phyloP scores from a whole-genome alignment of 2,888 invertebrate species.

The Eupithecia subfuscata region DNA sequence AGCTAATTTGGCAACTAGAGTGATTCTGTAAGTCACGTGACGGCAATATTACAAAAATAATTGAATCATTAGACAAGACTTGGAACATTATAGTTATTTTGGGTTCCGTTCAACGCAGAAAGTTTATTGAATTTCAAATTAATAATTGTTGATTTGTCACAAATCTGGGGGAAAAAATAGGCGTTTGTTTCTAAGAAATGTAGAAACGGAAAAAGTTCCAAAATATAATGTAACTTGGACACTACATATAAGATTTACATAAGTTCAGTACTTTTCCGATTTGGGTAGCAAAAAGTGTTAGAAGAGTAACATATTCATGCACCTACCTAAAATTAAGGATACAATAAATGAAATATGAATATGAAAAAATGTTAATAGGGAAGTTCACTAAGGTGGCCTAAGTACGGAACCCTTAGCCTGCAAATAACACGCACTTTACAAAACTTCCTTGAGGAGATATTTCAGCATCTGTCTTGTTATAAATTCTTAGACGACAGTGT shows the following conservation, averaged over 20 bases:
- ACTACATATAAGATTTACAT: background rate
- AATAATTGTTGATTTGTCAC: background rate
- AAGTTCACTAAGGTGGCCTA: background rate
- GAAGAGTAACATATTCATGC: no score
- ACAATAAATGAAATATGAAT: no score
- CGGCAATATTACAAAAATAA: slow-evolving; percentile 29
- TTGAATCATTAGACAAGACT: slow-evolving; percentile 31
- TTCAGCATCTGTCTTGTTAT: slow-evolving; percentile 53
- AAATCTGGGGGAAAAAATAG: background rate
- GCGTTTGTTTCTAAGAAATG: background rate
- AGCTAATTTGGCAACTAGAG: background rate
- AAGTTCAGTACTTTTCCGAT: background rate
- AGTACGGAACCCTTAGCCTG: background rate
- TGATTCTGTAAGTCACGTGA: slow-evolving; percentile 27
- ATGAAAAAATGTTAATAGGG: background rate
- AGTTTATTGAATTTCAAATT: background rate
- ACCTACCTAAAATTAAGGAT: no score
- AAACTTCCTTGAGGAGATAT: slow-evolving; percentile 36
- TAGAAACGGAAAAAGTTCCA: background rate
- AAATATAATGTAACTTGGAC: no score
- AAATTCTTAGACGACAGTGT: slow-evolving; percentile 55
- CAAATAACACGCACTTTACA: slow-evolving; percentile 1
- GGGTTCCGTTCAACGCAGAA: background rate
- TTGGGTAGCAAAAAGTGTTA: background rate
- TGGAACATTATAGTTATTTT: background rate